phyloP scores from a whole-genome alignment of 2,113 vertebrate species.

The Megaleporinus macrocephalus region DNA sequence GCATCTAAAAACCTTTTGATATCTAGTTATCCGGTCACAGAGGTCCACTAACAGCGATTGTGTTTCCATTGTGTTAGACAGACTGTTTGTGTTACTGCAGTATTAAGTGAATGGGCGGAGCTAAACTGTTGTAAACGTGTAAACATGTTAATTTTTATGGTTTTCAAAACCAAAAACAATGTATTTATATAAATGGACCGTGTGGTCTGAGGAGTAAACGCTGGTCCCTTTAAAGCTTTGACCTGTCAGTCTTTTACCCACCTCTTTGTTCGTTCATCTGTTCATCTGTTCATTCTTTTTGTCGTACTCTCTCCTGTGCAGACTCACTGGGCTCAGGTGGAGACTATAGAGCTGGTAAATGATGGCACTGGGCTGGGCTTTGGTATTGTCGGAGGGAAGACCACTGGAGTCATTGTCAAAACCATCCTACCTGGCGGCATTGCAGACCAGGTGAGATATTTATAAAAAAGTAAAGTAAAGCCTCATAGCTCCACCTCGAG shows the following conservation, averaged over 20 bases:
- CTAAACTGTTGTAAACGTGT: too few species aligned
- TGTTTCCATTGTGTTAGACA: too few species aligned
- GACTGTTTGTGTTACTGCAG: too few species aligned
- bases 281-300: not conserved
- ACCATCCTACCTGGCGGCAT: conserved; percentile 93
- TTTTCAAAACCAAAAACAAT: not conserved
- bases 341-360: conserved; percentile 91
- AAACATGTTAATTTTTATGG: too few species aligned
- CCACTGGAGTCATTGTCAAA: conserved; percentile 93
- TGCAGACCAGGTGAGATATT: conserved; percentile 85
- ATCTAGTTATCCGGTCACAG: too few species aligned
- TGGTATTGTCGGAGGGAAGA: conserved; percentile 92
- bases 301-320: not conserved
- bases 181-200: too few species aligned
- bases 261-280: not conserved
- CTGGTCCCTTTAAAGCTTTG: too few species aligned
- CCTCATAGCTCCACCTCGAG: too few species aligned
- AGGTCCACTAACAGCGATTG: too few species aligned
- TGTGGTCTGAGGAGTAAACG: too few species aligned
- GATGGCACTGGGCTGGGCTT: conserved; percentile 96
- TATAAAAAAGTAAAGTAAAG: not conserved
- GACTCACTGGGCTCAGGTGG: conserved; percentile 83
- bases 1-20: too few species aligned
- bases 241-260: not conserved
- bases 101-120: too few species aligned